These are phyloP conservation scores for Chiridota heheva DNA, from an alignment of 35 echinoderm and acorn worm species.

Conservation along the genomic window DNA sequence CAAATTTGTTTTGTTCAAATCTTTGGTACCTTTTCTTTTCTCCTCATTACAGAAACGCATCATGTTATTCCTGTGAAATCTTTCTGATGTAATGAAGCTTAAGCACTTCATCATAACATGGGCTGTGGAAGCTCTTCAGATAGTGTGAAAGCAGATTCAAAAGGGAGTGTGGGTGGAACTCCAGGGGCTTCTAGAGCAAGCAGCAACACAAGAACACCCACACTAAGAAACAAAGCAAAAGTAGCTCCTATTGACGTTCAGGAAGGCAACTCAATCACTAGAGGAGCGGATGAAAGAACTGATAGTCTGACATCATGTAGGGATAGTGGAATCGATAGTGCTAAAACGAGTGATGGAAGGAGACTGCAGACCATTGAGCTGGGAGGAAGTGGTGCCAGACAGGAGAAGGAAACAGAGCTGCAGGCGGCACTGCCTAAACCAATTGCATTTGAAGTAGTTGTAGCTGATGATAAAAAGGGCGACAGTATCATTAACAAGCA, in stretches of 20 bases:
- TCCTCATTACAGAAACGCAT: no score
- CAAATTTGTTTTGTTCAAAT: no score
- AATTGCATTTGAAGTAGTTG: slow-evolving; percentile 78
- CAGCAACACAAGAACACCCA: slow-evolving; percentile 29
- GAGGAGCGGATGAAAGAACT: slow-evolving; percentile 4
- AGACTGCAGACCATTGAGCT: not conserved
- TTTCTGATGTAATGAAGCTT: no score
- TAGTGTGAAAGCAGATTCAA: slow-evolving; percentile 33
- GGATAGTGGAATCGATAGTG: slow-evolving; percentile 85
- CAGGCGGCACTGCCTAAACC: not conserved
- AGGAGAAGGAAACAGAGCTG: not conserved
- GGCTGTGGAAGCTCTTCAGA: slow-evolving; percentile 42
- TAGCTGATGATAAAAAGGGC: slow-evolving; percentile 39
- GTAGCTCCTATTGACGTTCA: slow-evolving; percentile 2
- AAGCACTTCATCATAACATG: no score
- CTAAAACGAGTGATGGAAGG: slow-evolving; percentile 64
- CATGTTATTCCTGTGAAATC: no score
- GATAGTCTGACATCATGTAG: slow-evolving; percentile 56
- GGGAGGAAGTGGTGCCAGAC: slow-evolving; percentile 16
- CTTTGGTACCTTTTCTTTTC: no score
- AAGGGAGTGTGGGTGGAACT: slow-evolving; percentile 40
- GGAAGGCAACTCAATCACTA: not conserved
- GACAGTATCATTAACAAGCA: slow-evolving; percentile 82
- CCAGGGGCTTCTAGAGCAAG: slow-evolving; percentile 20
- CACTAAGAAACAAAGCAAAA: slow-evolving; percentile 6